phyloP scores from a whole-genome alignment of 2,113 vertebrate species.

The Ptychochromis oligacanthus region DNA sequence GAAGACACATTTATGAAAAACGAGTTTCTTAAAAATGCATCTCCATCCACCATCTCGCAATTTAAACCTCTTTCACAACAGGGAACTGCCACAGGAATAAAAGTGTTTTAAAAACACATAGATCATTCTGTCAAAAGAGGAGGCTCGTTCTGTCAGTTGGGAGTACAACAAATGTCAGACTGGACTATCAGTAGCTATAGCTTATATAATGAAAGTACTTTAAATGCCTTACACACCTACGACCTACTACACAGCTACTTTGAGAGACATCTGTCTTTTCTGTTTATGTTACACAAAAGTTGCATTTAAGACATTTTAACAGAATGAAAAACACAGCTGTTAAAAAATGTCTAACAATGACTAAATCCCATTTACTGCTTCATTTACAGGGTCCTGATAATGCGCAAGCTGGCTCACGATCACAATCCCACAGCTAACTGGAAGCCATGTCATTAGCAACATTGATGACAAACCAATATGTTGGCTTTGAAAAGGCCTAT shows the following conservation, averaged over 20 bases:
- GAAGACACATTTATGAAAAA: background rate
- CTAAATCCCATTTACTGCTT: background rate
- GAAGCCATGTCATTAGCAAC: background rate
- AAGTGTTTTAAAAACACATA: background rate
- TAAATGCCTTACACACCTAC: background rate
- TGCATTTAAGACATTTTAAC: background rate
- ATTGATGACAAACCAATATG: background rate
- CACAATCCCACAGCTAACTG: background rate
- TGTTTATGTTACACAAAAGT: background rate
- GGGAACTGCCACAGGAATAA: background rate
- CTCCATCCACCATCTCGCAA: background rate
- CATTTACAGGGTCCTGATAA: background rate
- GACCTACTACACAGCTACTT: background rate
- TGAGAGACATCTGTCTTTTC: background rate
- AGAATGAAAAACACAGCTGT: background rate
- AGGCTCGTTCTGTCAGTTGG: background rate
- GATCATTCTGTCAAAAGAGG: background rate
- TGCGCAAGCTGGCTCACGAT: background rate
- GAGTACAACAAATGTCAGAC: background rate
- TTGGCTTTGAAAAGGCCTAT: background rate
- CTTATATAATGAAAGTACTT: background rate
- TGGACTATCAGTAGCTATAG: background rate
- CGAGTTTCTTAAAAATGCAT: constrained; percentile 8
- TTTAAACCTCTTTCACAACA: background rate
- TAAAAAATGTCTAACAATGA: no score